Evolutionary conservation across 2,113 vertebrate species (phyloP).

Genomic region (Saccopteryx leptura): DNA sequence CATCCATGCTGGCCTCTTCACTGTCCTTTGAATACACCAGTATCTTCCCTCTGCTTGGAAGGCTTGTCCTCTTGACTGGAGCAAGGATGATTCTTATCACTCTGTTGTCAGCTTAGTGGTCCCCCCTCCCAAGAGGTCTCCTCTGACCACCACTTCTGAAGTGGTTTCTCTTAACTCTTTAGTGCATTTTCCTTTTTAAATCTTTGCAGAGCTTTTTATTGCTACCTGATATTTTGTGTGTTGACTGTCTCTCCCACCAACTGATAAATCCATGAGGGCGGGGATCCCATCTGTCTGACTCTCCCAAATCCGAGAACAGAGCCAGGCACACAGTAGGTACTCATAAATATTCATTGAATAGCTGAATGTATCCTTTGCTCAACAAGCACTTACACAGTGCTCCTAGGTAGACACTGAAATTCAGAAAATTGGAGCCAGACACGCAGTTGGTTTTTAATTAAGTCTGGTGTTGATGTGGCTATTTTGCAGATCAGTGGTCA

Average conservation of each 20-base stretch:
- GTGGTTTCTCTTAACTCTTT: not conserved
- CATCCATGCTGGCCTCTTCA: accelerated
- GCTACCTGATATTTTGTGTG: not conserved
- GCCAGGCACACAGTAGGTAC: not conserved
- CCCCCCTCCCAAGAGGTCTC: not conserved
- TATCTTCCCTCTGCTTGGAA: not conserved
- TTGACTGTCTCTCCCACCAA: not conserved
- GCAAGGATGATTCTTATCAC: not conserved
- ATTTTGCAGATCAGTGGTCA: not conserved
- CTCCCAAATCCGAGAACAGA: not conserved
- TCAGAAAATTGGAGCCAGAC: not conserved
- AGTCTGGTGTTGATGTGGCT: not conserved
- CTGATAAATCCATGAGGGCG: not conserved
- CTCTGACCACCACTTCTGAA: not conserved
- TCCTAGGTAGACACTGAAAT: not conserved
- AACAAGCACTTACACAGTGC: not conserved
- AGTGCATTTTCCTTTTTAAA: not conserved
- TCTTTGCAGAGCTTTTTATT: not conserved
- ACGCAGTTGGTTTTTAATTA: not conserved
- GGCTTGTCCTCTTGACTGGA: not conserved
- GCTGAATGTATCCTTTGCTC: not conserved
- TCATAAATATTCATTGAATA: not conserved
- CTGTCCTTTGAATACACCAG: not conserved
- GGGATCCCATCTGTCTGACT: not conserved
- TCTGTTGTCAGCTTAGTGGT: not conserved